A percentile compares a stretch with the other conserved stretches of the same genome.
phyloP scores from a whole-genome alignment of 2,113 vertebrate species.

The Amblyornis subalaris region DNA sequence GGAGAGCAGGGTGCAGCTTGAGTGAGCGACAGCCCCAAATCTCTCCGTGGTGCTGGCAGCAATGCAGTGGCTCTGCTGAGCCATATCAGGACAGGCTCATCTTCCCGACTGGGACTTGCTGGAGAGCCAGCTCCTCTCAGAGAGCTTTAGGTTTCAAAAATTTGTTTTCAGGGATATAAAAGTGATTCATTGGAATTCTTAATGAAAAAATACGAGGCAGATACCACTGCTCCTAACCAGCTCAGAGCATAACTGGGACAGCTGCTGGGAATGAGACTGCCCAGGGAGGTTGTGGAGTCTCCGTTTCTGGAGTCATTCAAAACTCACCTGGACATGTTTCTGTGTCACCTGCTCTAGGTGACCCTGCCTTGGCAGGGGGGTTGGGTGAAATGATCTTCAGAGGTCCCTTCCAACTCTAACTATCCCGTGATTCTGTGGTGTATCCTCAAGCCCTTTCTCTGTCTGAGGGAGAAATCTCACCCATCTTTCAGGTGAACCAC shows the following conservation, averaged over 20 bases:
- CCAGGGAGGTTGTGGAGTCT: not conserved
- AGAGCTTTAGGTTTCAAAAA: not conserved
- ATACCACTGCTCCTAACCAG: not conserved
- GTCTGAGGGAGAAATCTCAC: not conserved
- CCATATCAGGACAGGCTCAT: not conserved
- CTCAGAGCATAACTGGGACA: not conserved
- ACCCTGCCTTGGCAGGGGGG: not conserved
- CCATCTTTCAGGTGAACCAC: not conserved
- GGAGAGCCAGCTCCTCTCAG: not conserved
- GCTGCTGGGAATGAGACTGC: not conserved
- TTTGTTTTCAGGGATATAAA: not conserved
- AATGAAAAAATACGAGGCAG: not conserved
- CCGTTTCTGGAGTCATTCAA: not conserved
- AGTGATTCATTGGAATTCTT: not conserved
- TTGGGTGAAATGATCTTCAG: not conserved
- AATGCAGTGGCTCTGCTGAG: not conserved
- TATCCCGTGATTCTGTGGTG: not conserved
- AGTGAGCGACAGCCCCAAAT: fast-evolving
- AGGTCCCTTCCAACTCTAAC: not conserved
- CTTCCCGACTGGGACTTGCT: not conserved
- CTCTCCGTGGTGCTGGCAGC: not conserved
- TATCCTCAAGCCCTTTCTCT: not conserved
- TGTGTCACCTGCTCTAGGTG: not conserved
- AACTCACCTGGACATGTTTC: not conserved
- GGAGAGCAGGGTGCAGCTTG: not conserved